phyloP scores from a whole-genome alignment of 2,113 vertebrate species.

The Myanophis thanlyinensis region DNA sequence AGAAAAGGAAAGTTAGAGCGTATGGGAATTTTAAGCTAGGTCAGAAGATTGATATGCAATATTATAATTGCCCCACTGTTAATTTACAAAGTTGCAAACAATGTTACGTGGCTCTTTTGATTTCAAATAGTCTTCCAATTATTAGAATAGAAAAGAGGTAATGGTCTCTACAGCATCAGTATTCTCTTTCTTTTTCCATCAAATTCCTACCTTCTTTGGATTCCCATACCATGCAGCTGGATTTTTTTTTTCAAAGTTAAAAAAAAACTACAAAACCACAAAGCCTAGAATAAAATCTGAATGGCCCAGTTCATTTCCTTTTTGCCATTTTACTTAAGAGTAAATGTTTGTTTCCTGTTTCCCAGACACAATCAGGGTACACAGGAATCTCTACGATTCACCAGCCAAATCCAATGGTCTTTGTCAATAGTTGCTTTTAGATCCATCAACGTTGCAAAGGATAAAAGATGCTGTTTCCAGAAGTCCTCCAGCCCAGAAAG shows the following conservation, averaged over 20 bases:
- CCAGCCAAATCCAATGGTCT: not conserved
- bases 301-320: not conserved
- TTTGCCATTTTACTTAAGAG: constrained; percentile 5
- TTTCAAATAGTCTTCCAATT: not conserved
- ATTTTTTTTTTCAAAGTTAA: not conserved
- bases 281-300: not conserved
- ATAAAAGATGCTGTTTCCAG: not conserved
- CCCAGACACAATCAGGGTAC: not conserved
- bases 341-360: not conserved
- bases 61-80: not conserved
- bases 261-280: not conserved
- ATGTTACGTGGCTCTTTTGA: not conserved
- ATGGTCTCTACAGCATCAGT: not conserved
- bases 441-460: not conserved
- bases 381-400: not conserved
- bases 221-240: not conserved
- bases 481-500: not conserved
- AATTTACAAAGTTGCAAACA: not conserved
- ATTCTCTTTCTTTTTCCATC: not conserved
- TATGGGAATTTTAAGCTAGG: not conserved
- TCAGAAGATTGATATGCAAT: not conserved
- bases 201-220: not conserved
- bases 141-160: not conserved
- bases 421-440: not conserved
- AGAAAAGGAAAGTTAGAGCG: not conserved